Base-by-base conservation (phyloP, 2,888 invertebrate species). In the Platypus cylindrus region DNA sequence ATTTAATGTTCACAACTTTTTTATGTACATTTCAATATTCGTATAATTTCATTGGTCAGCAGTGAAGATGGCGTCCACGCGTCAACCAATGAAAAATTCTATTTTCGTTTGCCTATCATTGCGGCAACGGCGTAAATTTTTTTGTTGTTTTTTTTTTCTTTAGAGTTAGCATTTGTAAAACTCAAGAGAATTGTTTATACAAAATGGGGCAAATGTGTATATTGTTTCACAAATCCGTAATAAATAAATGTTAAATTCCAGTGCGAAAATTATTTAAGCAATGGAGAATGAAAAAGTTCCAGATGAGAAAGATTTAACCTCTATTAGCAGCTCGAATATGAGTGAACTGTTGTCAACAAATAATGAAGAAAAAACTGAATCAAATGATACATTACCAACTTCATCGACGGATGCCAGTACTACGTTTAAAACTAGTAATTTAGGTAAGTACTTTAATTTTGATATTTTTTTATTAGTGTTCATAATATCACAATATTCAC, bases 371-470 rank as follows among this genome's bases (percentile, higher is more conserved):
- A 53, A 55, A 52, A 50, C 40, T 38, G 53, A 55, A 34, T 48
- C 51, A 36, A 51, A 47, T 36, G 59, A 59, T 51, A 54, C 57
- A 34, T 53, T 53, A 34, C 59, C 59, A 26, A 57, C 57, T 30
- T 58, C 58, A 32, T 59, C 59, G 17, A 58, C 59, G 11, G 59
- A 59, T 48, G 57, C 59, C 29, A 48, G 42, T 41, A 49, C 44
- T 17, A 42, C 43, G 35, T 34, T 43, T 38, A 48, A 41, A 29
- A 36, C 45, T 20, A 44, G 47, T 22, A 36, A 43, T 34, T 41
- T 46, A 42, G 45, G 51, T 51, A 44, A 36, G 11, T 30, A 29
- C n/a, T 12, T 5, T 29, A 33, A 31, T 15, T 17, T 22, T 30
- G 13, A 18, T 17, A 16, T 33, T 30, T 5, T 13, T n/a, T 24